Evolutionary conservation across 92 coral and sea anemone species (phyloP).

Genomic region (Diadumene lineata): DNA sequence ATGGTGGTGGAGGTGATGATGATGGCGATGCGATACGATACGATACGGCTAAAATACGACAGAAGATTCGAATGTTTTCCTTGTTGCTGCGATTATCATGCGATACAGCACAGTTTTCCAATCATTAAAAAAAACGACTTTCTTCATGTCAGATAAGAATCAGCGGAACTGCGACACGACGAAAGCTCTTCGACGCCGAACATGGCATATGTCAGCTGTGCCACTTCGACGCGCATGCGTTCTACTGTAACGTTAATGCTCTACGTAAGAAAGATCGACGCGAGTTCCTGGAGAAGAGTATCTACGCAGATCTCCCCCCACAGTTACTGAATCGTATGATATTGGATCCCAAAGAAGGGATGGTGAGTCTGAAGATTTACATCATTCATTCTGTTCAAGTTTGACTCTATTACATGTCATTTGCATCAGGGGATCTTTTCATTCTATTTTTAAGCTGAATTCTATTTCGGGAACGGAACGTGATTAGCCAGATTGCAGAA

Average conservation of each 20-base stretch:
- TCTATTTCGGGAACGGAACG: no score
- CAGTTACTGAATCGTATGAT: constrained; percentile 76
- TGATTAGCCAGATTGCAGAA: no score
- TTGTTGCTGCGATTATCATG: no score
- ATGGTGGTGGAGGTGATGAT: no score
- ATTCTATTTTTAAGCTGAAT: no score
- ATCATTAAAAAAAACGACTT: not conserved
- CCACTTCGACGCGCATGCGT: constrained; percentile 77
- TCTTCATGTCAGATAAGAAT: constrained; percentile 59
- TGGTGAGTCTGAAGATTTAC: constrained; percentile 56
- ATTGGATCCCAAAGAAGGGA: constrained; percentile 91
- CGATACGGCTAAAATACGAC: no score
- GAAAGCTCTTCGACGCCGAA: constrained; percentile 81
- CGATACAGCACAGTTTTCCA: no score
- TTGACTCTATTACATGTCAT: no score
- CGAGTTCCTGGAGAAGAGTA: constrained; percentile 67
- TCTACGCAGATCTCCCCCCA: constrained; percentile 75
- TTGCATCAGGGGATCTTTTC: no score
- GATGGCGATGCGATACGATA: no score
- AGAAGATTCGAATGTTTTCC: no score
- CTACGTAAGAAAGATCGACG: constrained; percentile 75
- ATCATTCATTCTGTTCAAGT: no score
- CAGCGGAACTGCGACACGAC: constrained; percentile 78
- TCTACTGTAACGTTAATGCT: constrained; percentile 62
- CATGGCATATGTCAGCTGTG: constrained; percentile 94